Base-by-base conservation (phyloP, 2,113 vertebrate genomes). In the Lasiurus borealis region DNA sequence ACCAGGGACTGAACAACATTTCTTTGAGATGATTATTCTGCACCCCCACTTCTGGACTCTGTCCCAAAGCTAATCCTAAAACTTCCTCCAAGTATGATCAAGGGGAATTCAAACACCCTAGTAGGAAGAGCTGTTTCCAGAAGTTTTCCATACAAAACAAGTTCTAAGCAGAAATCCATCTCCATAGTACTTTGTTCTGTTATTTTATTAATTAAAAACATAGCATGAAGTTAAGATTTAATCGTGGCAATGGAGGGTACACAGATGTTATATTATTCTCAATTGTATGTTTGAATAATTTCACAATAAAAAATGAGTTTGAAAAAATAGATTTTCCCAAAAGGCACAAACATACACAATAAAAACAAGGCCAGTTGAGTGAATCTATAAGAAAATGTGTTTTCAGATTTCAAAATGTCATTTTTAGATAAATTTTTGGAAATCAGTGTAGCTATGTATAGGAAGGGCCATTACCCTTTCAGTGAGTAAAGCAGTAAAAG, bases 141-240 rank as follows among this genome's bases (percentile, higher is more conserved):
- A 4, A 18, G 14, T 52, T 69, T 90, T 76, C 59, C 73, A 95
- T 11, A 62, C 54, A 81, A 85, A 81, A 62, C 44, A 86, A 31
- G 27, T 77, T 71, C 52, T n/a, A 64, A 62, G 29, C 69, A 91
- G 64, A 95, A 73, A 75, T 54, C 62, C 21, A n/a, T 54, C 21
- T 52, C 46, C 8, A 44, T 8, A 59, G n/a, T 64, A 69, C 25
- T 83, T 88, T 19, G 29, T 77, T 71, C 31, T 76, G 25, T 91
- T 93, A 36, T 12, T 77, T 93, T 69, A 89, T 46, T 44, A 88
- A 85, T 91, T 81, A 16, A 81, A 95, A 95, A 44, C 16, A 80
- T 7, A 40, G 44, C 48, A 75, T 18, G 75, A 91, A 29, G n/a
- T 81, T 77, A 95, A 84, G 40, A 82, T 87, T 71, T 95, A 25